A percentile compares a stretch with the other conserved stretches of the same genome.
These are phyloP conservation scores for Oceanodroma tethys DNA, from an alignment of 2,113 vertebrate genomes.

Conservation along the genomic window DNA sequence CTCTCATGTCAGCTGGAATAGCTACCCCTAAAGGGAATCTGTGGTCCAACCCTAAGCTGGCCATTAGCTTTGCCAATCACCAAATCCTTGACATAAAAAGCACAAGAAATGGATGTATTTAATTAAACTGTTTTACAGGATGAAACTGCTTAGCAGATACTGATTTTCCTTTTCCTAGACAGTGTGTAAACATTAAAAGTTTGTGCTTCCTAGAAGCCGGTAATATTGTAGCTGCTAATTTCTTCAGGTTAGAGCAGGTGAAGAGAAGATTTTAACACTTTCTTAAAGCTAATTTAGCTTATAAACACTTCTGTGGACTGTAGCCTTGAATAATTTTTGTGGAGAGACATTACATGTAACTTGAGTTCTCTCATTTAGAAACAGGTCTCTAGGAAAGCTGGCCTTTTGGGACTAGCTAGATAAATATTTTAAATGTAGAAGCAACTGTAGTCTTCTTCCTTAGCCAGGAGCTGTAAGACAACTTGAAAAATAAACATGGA, in stretches of 20 bases:
- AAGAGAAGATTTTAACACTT: neutral
- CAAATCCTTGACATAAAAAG: neutral
- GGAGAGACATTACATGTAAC: neutral
- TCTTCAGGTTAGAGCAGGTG: neutral
- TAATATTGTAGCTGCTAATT: neutral
- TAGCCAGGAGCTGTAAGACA: neutral
- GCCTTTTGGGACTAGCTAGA: neutral
- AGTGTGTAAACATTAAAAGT: neutral
- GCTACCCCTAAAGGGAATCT: neutral
- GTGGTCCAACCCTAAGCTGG: rapidly evolving
- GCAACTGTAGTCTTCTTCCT: neutral
- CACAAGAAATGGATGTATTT: neutral
- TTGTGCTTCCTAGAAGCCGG: neutral
- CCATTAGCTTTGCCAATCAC: neutral
- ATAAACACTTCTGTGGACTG: neutral
- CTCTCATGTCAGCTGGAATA: neutral
- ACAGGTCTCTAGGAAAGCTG: neutral
- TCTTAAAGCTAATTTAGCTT: neutral
- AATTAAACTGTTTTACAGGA: neutral
- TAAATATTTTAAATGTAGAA: neutral
- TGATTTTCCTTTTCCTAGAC: neutral
- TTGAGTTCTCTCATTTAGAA: neutral
- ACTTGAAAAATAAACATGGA: neutral
- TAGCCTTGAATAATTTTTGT: neutral
- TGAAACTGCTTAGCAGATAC: neutral